A percentile compares a stretch with the other conserved stretches of the same genome.
Evolutionary conservation across 2,113 vertebrate species (phyloP).

Genomic region (Perca flavescens): DNA sequence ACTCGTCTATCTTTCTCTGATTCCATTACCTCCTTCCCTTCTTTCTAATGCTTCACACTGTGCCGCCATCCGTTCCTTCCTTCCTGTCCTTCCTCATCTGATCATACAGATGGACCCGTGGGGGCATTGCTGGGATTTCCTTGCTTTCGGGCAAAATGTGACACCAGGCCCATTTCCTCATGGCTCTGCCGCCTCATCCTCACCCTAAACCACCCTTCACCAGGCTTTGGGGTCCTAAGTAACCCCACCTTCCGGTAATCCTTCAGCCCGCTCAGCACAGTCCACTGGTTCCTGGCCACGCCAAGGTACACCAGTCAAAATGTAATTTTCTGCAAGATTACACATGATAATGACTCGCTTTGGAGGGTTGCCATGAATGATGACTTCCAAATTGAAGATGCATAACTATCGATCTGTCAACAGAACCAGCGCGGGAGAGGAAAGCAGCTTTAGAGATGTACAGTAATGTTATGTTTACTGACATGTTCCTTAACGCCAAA

Average conservation of each 20-base stretch:
- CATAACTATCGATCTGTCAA: slow-evolving; percentile 86
- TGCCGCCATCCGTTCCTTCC: slow-evolving; percentile 2
- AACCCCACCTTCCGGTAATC: slow-evolving; percentile 47
- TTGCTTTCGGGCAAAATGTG: slow-evolving; percentile 18
- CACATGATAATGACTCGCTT: slow-evolving; percentile 87
- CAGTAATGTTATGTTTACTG: slow-evolving; percentile 59
- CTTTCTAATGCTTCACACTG: slow-evolving; percentile 13
- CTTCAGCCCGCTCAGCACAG: slow-evolving; percentile 49
- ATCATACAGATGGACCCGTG: slow-evolving; percentile 25
- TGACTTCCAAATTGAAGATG: slow-evolving; percentile 85
- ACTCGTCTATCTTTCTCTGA: background rate
- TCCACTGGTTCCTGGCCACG: slow-evolving; percentile 49
- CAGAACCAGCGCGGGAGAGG: slow-evolving; percentile 45
- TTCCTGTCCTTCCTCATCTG: slow-evolving; percentile 35
- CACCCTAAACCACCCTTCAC: slow-evolving; percentile 13
- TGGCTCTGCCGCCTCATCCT: background rate
- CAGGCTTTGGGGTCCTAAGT: slow-evolving; percentile 5
- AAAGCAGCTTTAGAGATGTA: slow-evolving; percentile 16
- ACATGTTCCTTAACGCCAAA: slow-evolving; percentile 23
- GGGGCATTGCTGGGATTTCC: slow-evolving; percentile 11
- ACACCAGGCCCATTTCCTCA: slow-evolving; percentile 5
- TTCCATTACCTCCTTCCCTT: slow-evolving; percentile 11
- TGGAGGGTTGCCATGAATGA: slow-evolving; percentile 82
- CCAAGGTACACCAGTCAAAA: slow-evolving; percentile 73
- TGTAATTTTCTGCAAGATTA: slow-evolving; percentile 84